Evolutionary conservation across 2,888 invertebrate species (phyloP), one percentile per base, ranked within the genome.

Genomic region (Scaptomyza flava): DNA sequence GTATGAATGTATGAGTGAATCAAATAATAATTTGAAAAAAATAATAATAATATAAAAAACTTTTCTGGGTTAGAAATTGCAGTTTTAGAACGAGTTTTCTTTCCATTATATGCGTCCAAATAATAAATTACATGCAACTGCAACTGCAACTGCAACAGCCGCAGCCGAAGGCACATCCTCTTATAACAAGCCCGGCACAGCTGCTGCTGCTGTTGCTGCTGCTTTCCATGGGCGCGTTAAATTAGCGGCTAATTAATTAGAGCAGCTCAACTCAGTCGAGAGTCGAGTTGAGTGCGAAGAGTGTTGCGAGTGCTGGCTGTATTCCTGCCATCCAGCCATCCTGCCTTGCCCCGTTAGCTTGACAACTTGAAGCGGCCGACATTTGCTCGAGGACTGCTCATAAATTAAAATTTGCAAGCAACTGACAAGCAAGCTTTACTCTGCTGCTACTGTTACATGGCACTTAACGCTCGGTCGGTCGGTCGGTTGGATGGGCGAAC

Each of bases 221-320:
- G 70, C 53, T 67, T 58, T 47, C 61, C 67, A 36, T 74, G 71
- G 81, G 68, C 72, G 76, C 82, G 79, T 87, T 87, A 87, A 82
- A 82, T 87, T 87, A 87, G 82, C 82, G 73, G 79, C 82, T 87
- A 82, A 82, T 82, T 87, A 82, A 82, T 82, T 87, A 87, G 62
- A 63, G 66, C 59, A 67, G 60, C 72, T 46, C 50, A 41, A 41
- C 17, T 27, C 47, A 56, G 73, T 43, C 47, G 43, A 52, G 52
- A 23, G 23, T 23, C 23, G 23, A 70, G 67, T 76, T 52, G 68
- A 59, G 48, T 54, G 68, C 38, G n/a, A 41, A 58, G 6, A 12
- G 8, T 5, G 48, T 17, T 11, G 12, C 31, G 20, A 3, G 36
- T 38, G 12, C 11, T 3, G 8, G 4, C 1, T 59, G 27, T 1